Evolutionary conservation across 1,140 invertebrate species (phyloP).

Genomic region (Apocrypta bakeri): DNA sequence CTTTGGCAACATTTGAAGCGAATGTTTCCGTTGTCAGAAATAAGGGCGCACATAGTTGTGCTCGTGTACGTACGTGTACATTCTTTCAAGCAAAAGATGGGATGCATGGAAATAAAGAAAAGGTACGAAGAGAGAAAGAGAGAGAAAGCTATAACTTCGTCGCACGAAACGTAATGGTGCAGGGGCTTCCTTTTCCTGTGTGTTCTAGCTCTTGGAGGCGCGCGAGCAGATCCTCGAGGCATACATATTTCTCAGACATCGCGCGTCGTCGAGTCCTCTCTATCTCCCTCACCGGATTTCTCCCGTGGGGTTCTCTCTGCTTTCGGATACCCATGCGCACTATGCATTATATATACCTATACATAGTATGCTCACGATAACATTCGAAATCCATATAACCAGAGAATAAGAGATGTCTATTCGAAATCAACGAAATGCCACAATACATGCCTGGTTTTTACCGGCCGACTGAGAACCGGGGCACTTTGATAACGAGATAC

Average conservation of each 20-base stretch:
- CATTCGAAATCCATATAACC: conserved; percentile 45
- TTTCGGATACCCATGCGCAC: neutral
- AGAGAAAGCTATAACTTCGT: conserved; percentile 40
- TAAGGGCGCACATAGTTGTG: conserved; percentile 8
- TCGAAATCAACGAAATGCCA: conserved; percentile 37
- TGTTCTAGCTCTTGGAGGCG: conserved; percentile 21
- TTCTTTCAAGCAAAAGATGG: neutral
- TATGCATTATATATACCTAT: neutral
- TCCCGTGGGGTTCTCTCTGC: conserved; percentile 22
- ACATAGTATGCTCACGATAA: conserved; percentile 7
- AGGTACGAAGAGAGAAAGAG: neutral
- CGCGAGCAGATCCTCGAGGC: conserved; percentile 28
- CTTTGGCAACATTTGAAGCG: conserved; percentile 21
- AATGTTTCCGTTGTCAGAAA: conserved; percentile 42
- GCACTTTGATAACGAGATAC: conserved; percentile 33
- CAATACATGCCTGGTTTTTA: conserved; percentile 20
- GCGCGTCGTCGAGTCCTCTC: neutral
- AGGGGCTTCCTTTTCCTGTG: conserved; percentile 42
- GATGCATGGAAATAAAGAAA: neutral
- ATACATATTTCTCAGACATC: conserved; percentile 44
- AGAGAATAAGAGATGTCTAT: neutral
- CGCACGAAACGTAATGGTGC: conserved; percentile 42
- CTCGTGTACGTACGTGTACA: neutral
- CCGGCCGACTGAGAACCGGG: neutral
- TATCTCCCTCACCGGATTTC: neutral